Percentiles rank a stretch among this genome's conserved stretches.
Evolutionary conservation across 2,797 vertebrate genomes (phyloP).

Genomic region (Acrocephalus scirpaceus): DNA sequence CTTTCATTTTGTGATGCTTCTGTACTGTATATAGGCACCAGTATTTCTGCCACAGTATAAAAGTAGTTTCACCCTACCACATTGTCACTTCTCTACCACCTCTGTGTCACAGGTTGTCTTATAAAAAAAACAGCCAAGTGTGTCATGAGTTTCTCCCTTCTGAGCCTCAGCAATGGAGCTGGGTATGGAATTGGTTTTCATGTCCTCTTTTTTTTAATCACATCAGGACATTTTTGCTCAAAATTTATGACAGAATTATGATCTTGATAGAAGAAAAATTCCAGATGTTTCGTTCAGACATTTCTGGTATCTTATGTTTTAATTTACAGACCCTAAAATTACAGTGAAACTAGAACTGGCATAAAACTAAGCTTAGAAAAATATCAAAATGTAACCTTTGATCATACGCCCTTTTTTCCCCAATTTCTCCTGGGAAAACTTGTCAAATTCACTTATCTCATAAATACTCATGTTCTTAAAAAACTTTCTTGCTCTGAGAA

Average conservation of each 20-base stretch:
- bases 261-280: neutral
- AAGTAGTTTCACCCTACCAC: neutral
- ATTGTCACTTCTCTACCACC: neutral
- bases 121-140: neutral
- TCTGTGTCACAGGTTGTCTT: neutral
- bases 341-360: neutral
- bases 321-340: neutral
- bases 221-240: neutral
- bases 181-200: neutral
- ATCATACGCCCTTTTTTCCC: neutral
- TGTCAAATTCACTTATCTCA: neutral
- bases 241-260: neutral
- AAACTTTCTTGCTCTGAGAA: neutral
- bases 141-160: neutral
- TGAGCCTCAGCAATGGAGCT: neutral
- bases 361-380: neutral
- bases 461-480: neutral
- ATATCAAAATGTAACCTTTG: neutral
- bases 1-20: neutral
- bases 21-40: neutral
- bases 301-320: neutral
- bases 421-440: neutral
- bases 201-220: neutral
- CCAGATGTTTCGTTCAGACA: neutral
- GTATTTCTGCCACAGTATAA: neutral